Percentiles rank a stretch among this genome's conserved stretches.
Conservation (phyloP, 2,888 invertebrate genomes). For the Aphodius granarius region DNA sequence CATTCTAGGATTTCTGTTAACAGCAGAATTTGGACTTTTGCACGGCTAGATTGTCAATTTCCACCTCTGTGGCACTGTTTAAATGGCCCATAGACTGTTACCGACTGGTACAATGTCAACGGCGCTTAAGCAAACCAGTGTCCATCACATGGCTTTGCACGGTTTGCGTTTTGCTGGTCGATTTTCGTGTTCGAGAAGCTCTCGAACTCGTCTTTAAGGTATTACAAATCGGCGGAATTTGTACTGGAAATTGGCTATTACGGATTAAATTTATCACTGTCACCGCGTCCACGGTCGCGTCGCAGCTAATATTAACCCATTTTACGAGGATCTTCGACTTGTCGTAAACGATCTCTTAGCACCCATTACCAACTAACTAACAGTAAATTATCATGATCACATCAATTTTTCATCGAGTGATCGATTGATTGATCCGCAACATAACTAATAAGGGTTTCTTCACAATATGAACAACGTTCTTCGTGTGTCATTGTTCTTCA, state of each 20-base stretch:
- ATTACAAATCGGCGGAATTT: slow-evolving; percentile 8
- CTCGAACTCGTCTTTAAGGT: neutral
- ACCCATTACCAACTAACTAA: neutral
- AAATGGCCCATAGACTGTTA: too few species aligned
- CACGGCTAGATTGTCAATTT: too few species aligned
- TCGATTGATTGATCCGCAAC: neutral
- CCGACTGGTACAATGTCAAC: too few species aligned
- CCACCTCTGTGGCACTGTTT: too few species aligned
- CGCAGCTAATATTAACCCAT: neutral
- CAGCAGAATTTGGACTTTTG: too few species aligned
- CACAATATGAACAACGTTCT: neutral
- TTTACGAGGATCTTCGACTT: neutral
- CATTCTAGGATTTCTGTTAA: too few species aligned
- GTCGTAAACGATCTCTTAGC: neutral
- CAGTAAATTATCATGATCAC: neutral
- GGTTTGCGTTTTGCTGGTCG: neutral
- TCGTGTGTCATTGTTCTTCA: neutral
- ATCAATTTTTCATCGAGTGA: neutral
- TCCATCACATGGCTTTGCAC: neutral
- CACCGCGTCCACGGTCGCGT: neutral
- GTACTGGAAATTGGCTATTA: slow-evolving; percentile 15
- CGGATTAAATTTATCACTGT: slow-evolving; percentile 3
- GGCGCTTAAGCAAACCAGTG: neutral
- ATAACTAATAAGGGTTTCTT: too few species aligned
- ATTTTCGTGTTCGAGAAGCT: neutral